Conservation (phyloP, 2,888 invertebrate species). For the Latrodectus hesperus region DNA sequence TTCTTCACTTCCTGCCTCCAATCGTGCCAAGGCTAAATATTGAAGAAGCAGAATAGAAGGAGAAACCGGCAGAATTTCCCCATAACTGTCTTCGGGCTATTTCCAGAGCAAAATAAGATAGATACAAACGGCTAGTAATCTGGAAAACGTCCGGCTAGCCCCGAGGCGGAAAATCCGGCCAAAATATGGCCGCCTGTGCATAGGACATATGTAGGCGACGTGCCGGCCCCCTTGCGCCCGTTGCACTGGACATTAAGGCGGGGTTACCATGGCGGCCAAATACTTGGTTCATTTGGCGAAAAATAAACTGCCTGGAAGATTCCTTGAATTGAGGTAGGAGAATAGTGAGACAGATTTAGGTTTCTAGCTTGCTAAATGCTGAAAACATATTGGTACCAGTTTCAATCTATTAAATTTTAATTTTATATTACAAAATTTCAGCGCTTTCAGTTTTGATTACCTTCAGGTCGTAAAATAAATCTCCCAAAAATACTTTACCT, state of each 20-base stretch:
- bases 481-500: too few relatives aligned
- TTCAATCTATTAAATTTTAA: too few relatives aligned
- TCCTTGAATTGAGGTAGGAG: too few relatives aligned
- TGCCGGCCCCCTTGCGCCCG: conserved; percentile 60
- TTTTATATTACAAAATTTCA: too few relatives aligned
- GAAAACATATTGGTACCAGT: too few relatives aligned
- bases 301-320: too few relatives aligned
- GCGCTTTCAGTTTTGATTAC: too few relatives aligned
- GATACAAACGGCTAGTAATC: conserved; percentile 68
- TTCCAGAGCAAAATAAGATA: conserved; percentile 63
- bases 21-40: neutral
- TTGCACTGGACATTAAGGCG: conserved; percentile 58
- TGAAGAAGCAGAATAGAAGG: neutral
- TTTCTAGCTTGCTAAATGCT: too few relatives aligned
- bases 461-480: too few relatives aligned
- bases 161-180: conserved; percentile 66
- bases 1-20: neutral
- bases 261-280: neutral
- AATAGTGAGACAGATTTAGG: too few relatives aligned
- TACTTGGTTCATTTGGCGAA: conserved; percentile 20
- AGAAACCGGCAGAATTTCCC: conserved; percentile 8
- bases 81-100: conserved; percentile 67
- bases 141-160: conserved; percentile 65
- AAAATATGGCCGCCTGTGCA: conserved; percentile 67
- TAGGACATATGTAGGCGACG: conserved; percentile 67